A percentile compares a stretch with the other conserved stretches of the same genome.
Evolutionary conservation across 2,113 vertebrate genomes (phyloP).

Genomic region (Sinocyclocheilus anshuiensis): DNA sequence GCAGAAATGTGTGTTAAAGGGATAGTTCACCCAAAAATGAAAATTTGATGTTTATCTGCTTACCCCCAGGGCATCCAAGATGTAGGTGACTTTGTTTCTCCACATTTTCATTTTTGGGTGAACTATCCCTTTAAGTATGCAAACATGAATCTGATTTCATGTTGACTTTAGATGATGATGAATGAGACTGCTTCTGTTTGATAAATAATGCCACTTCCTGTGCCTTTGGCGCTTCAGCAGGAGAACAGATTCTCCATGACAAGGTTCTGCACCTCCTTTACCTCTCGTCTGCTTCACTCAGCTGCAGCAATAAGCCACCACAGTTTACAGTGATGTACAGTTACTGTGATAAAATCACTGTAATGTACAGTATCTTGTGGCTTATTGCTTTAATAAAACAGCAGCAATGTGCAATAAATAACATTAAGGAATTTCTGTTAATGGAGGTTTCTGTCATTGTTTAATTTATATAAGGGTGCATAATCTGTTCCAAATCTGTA

Average conservation of each 20-base stretch:
- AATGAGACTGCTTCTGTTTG: not conserved
- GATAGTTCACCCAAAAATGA: too few relatives aligned
- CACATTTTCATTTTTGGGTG: too few relatives aligned
- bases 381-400: conserved; percentile 2
- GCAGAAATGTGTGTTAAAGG: not conserved
- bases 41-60: too few relatives aligned
- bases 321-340: not conserved
- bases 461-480: too few relatives aligned
- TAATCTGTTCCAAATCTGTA: too few relatives aligned
- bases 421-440: too few relatives aligned
- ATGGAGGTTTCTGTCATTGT: too few relatives aligned
- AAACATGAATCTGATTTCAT: not conserved
- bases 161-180: not conserved
- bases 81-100: too few relatives aligned
- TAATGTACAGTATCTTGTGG: not conserved
- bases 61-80: too few relatives aligned
- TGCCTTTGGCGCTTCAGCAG: not conserved
- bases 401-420: not conserved
- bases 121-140: too few relatives aligned
- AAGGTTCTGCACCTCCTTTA: not conserved
- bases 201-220: conserved; percentile 7
- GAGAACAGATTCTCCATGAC: conserved; percentile 5
- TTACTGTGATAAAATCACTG: not conserved
- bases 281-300: not conserved
- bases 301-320: conserved; percentile 10